Base-by-base conservation (phyloP, 2,113 vertebrate species). In the Hippopotamus amphibius region DNA sequence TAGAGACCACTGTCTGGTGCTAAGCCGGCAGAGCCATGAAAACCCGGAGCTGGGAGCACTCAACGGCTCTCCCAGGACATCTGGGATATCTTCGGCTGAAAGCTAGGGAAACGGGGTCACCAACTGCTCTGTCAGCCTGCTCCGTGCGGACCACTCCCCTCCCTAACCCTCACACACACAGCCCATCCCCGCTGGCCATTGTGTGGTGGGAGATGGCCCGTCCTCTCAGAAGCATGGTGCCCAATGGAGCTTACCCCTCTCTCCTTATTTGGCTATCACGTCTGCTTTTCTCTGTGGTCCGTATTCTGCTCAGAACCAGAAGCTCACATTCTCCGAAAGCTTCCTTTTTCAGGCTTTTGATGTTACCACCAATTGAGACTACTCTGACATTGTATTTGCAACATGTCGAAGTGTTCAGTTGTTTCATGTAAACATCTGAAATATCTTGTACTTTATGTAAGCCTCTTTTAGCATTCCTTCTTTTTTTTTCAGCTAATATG, bases 171-270 rank as follows among this genome's bases (percentile, higher is more conserved):
- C 72, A 1, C 17, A 6, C 2, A 1, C 7, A 6, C 0, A 1
- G 50, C 6, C 24, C 14, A 11, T 3, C 43, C 15, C 41, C 3
- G 0, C 48, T 28, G 48, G 57, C 61, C 28, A 17, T 7, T 15
- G 28, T 41, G 80, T 17, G 1, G 28, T 24, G 19, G n/a, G 71
- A 46, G 43, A 24, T 0, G 2, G 61, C 33, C 7, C 0, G 0
- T 72, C 16, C 15, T 53, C 43, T 48, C 26, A n/a, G 74, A 33
- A 69, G 59, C 17, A 13, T 5, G 15, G 41, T 68, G 59, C 50
- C 13, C 53, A 6, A 22, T 0, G 0, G 10, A 1, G 28, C 16
- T 4, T 1, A 28, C 21, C 72, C 7, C 11, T 33, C 14, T 16
- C 30, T 74, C 11, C 3, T 10, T 4, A 13, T 1, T 4, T 2